A percentile compares a stretch with the other conserved stretches of the same genome.
Evolutionary conservation across 2,888 invertebrate genomes (phyloP).

Genomic region (Acanthococcus lagerstroemiae): DNA sequence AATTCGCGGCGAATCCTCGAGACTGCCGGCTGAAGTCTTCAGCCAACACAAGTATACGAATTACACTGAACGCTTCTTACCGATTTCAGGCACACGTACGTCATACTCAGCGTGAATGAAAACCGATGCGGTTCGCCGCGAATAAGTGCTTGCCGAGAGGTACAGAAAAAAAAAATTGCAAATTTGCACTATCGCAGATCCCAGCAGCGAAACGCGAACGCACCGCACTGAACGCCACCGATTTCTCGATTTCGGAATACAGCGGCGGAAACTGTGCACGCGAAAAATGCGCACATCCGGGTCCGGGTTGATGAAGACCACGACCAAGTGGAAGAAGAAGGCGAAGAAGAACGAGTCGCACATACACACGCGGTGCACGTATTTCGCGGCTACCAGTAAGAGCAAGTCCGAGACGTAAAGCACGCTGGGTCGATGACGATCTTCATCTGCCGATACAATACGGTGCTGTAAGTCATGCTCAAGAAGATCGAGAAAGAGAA

Average conservation of each 20-base stretch:
- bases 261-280: not conserved
- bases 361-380: not conserved
- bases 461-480: too few relatives aligned
- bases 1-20: too few relatives aligned
- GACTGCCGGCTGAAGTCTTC: too few relatives aligned
- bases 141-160: too few relatives aligned
- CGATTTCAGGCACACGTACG: not conserved
- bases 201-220: too few relatives aligned
- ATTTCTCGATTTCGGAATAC: not conserved
- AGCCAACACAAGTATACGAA: too few relatives aligned
- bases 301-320: not conserved
- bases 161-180: not conserved
- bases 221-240: not conserved
- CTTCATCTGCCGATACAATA: not conserved
- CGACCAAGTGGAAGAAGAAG: not conserved
- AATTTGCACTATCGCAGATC: not conserved
- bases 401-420: too few relatives aligned
- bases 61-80: too few relatives aligned
- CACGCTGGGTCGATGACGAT: not conserved
- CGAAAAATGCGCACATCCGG: not conserved
- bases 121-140: not conserved
- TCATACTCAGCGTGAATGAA: not conserved
- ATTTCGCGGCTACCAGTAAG: not conserved
- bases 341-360: not conserved
- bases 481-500: too few relatives aligned